phyloP scores from a whole-genome alignment of 2,888 invertebrate species.

The Cantharis flavilabris region DNA sequence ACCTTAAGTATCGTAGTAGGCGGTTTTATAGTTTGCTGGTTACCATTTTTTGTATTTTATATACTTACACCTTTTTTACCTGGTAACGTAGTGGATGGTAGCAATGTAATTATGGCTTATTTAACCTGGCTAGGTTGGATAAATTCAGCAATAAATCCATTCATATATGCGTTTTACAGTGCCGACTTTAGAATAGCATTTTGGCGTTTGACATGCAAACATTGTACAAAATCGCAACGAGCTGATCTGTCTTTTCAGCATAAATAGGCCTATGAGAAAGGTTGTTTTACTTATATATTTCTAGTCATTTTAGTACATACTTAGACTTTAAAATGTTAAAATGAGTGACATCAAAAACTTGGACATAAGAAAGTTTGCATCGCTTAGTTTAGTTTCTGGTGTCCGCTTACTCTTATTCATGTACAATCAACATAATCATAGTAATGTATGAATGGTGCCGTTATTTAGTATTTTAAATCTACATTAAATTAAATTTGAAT shows the following conservation, averaged over 20 bases:
- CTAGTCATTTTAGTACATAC: slow-evolving; percentile 24
- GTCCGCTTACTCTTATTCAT: neutral
- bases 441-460: neutral
- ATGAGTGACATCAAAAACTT: slow-evolving; percentile 18
- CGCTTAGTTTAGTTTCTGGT: neutral
- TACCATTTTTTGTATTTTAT: slow-evolving; percentile 85
- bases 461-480: neutral
- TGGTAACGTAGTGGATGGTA: slow-evolving; percentile 58
- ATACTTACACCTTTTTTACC: slow-evolving; percentile 79
- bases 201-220: slow-evolving; percentile 78
- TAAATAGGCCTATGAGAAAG: slow-evolving; percentile 39
- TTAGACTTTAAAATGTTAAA: slow-evolving; percentile 11
- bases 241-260: slow-evolving; percentile 50
- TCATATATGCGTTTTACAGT: slow-evolving; percentile 89
- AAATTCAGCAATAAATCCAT: slow-evolving; percentile 88
- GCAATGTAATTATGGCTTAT: slow-evolving; percentile 67
- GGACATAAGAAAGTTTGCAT: neutral
- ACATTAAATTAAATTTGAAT: too few species aligned
- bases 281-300: slow-evolving; percentile 9
- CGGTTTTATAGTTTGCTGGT: slow-evolving; percentile 86
- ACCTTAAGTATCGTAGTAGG: slow-evolving; percentile 86
- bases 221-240: slow-evolving; percentile 60
- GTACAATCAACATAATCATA: neutral
- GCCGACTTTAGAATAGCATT: slow-evolving; percentile 86
- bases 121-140: slow-evolving; percentile 90